Conservation (phyloP, 1,140 invertebrate species). For the Hylaeus volcanicus region DNA sequence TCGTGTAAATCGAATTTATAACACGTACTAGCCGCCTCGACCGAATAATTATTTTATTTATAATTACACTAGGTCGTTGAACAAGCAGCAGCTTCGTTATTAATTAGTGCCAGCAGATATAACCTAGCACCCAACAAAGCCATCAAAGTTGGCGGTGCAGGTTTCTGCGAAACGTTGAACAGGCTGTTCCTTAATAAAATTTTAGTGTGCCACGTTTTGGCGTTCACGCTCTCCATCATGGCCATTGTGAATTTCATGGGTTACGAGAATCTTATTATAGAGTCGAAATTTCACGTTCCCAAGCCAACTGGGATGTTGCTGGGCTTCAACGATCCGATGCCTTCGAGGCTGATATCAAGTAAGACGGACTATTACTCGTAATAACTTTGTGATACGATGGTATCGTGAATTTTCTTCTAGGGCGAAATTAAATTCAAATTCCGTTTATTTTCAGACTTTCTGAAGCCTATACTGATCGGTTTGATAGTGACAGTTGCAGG, state of each 20-base stretch:
- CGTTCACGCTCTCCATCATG: conserved; percentile 81
- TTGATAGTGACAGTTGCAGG: conserved; percentile 83
- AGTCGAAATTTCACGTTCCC: conserved; percentile 83
- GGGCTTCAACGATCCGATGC: conserved; percentile 82
- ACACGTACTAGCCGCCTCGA: too few relatives aligned
- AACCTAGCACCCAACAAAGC: conserved; percentile 47
- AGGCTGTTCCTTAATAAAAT: conserved; percentile 83
- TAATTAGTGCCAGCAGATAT: conserved; percentile 60
- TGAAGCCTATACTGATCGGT: conserved; percentile 84
- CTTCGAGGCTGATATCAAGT: conserved; percentile 80
- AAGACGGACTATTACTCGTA: conserved; percentile 15
- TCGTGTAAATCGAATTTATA: too few relatives aligned
- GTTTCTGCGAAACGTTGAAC: conserved; percentile 81
- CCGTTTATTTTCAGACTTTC: conserved; percentile 68
- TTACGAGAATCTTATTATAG: conserved; percentile 82
- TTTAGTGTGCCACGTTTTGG: conserved; percentile 82
- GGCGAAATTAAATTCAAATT: background rate
- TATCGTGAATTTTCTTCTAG: background rate
- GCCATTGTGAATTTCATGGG: conserved; percentile 82
- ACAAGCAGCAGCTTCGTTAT: conserved; percentile 81
- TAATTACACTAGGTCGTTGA: conserved; percentile 77
- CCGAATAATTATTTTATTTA: conserved; percentile 6
- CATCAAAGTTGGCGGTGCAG: conserved; percentile 67
- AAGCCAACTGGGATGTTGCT: conserved; percentile 79
- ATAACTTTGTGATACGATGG: background rate